A percentile compares a stretch with the other conserved stretches of the same genome.
phyloP scores from a whole-genome alignment of 2,113 vertebrate species.

The Erythrocebus patas region DNA sequence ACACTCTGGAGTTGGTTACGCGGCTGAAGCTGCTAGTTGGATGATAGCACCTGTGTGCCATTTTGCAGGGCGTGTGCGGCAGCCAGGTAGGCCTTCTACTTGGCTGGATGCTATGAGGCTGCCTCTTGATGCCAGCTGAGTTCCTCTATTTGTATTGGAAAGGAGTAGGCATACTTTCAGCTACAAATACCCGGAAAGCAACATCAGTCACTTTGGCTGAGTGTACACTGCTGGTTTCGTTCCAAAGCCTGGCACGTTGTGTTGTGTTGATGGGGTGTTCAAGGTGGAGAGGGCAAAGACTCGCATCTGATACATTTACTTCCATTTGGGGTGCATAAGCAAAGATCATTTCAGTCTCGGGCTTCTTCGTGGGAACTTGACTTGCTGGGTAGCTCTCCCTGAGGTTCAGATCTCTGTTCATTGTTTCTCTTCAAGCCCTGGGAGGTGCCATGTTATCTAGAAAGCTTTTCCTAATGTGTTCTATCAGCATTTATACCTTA shows the following conservation, averaged over 20 bases:
- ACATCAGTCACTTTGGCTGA: neutral
- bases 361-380: neutral
- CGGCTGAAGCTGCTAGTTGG: neutral
- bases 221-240: neutral
- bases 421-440: neutral
- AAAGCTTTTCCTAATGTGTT: neutral
- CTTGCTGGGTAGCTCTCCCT: neutral
- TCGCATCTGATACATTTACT: neutral
- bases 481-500: neutral
- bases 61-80: neutral
- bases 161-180: neutral
- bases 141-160: slow-evolving; percentile 16
- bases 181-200: neutral
- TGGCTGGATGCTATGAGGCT: neutral
- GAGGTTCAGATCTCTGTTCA: neutral
- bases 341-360: neutral
- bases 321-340: neutral
- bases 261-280: neutral
- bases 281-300: neutral
- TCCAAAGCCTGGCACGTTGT: neutral
- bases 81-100: neutral
- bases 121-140: neutral
- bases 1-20: neutral
- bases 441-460: neutral
- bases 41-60: neutral